Evolutionary conservation across 2,888 invertebrate species (phyloP).

Genomic region (Epinotia bilunana): DNA sequence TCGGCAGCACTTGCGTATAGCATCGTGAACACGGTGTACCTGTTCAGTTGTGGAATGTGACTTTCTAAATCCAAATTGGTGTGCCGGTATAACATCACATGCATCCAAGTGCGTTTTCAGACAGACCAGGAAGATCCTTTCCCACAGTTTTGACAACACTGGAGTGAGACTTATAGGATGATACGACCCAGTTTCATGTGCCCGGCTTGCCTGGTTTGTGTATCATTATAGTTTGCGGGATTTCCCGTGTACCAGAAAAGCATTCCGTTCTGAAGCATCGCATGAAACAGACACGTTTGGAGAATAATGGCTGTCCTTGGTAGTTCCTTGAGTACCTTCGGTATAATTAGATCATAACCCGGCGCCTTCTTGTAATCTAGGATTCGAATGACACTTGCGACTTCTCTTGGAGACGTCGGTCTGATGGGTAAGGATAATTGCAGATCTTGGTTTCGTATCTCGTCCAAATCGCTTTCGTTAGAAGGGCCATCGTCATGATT

Average conservation of each 20-base stretch:
- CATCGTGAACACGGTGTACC: conserved; percentile 44
- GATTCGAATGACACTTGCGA: not conserved
- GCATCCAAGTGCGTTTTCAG: conserved; percentile 34
- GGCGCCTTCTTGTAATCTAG: conserved; percentile 14
- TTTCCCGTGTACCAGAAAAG: too few relatives aligned
- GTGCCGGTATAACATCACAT: conserved; percentile 43
- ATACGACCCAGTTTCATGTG: too few relatives aligned
- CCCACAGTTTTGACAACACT: conserved; percentile 42
- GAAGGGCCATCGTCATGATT: not conserved
- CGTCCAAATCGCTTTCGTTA: not conserved
- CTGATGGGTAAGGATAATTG: conserved; percentile 14
- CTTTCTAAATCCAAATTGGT: conserved; percentile 47
- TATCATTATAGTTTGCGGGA: too few relatives aligned
- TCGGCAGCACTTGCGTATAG: conserved; percentile 43
- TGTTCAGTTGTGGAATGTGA: conserved; percentile 47
- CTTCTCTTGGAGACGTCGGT: conserved; percentile 15
- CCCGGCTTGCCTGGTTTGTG: too few relatives aligned
- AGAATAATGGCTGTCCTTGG: too few relatives aligned
- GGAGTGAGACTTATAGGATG: too few relatives aligned
- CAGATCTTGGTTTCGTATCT: conserved; percentile 5
- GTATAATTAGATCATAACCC: not conserved
- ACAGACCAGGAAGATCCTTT: conserved; percentile 36
- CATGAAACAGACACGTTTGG: too few relatives aligned
- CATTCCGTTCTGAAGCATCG: too few relatives aligned
- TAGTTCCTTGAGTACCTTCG: too few relatives aligned